A percentile compares a stretch with the other conserved stretches of the same genome.
Evolutionary conservation across 92 coral and sea anemone genomes (phyloP).

Genomic region (Palythoa heliodiscus): DNA sequence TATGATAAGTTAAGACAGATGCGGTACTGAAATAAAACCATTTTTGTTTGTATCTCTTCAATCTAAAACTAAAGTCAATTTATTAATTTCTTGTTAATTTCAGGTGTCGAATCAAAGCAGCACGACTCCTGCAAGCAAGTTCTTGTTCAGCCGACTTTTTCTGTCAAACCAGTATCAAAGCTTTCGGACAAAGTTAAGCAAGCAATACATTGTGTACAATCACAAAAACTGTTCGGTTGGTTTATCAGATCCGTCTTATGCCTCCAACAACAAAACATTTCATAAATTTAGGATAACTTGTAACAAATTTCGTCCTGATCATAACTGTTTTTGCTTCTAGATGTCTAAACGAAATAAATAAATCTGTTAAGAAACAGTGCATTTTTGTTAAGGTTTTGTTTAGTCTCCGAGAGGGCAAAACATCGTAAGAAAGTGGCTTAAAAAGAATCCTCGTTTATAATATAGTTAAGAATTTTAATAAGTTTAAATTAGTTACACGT

Average conservation of each 20-base stretch:
- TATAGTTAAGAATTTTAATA: too few relatives aligned
- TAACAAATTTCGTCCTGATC: neutral
- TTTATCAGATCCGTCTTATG: neutral
- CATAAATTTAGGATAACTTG: slow-evolving; percentile 7
- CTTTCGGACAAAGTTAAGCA: slow-evolving; percentile 1
- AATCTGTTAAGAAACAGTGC: too few relatives aligned
- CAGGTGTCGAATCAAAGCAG: neutral
- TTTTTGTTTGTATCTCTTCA: too few relatives aligned
- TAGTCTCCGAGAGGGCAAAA: too few relatives aligned
- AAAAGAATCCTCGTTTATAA: too few relatives aligned
- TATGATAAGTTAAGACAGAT: too few relatives aligned
- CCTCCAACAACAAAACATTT: neutral
- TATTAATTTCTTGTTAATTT: neutral
- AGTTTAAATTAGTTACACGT: too few relatives aligned
- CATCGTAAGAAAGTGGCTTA: too few relatives aligned
- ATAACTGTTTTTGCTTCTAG: neutral
- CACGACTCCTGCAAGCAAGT: neutral
- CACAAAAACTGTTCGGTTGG: slow-evolving; percentile 10
- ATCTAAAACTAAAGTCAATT: too few relatives aligned
- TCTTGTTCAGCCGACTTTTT: neutral
- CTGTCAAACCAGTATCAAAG: slow-evolving; percentile 8
- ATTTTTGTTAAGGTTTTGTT: too few relatives aligned
- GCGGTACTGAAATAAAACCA: too few relatives aligned
- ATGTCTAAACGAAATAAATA: neutral
- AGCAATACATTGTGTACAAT: neutral